Base-by-base conservation (phyloP, 2,113 vertebrate species). In the Riparia riparia region DNA sequence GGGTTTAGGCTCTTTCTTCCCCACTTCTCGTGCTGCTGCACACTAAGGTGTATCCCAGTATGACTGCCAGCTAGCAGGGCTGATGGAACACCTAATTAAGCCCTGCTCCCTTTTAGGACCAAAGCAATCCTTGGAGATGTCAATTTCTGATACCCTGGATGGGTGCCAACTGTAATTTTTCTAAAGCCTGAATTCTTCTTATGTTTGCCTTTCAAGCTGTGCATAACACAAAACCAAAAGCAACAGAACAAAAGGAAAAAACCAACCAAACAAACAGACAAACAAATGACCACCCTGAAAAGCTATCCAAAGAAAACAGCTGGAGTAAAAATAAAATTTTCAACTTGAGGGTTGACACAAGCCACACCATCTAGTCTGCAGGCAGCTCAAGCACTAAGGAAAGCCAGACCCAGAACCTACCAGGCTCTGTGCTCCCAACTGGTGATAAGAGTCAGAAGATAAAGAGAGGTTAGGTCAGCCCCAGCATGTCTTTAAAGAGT, bases 381-480 rank as follows among this genome's bases (percentile, higher is more conserved):
- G 61, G n/a, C 15, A 7, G 79, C 82, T 92, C 49, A 28, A 73
- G 44, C 29, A 10, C 56, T 74, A 92, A 79, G 77, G 42, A 94
- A 92, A 95, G 69, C 63, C 89, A 93, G 90, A 92, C 3, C 34
- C 78, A 85, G 44, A 90, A 54, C 39, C 45, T 51, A 56, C 31
- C 61, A 71, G 66, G 72, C 64, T 4, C 49, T 61, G 39, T 82
- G 86, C 77, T 95, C 60, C 69, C 58, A 53, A 37, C 68, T 50
- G 31, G 37, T 78, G 94, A 91, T 96, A 97, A 89, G 71, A 82
- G 39, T 8, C 7, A 0, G 19, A 17, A 94, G 82, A 92, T 93
- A 92, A 91, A 63, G 45, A 66, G 44, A 92, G 86, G 83, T 89
- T 88, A 78, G 76, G 64, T 49, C 92, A 93, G 65, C 17, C 44